These are phyloP conservation scores for Pyralis farinalis DNA, from an alignment of 2,888 invertebrate species.

Conservation along the genomic window DNA sequence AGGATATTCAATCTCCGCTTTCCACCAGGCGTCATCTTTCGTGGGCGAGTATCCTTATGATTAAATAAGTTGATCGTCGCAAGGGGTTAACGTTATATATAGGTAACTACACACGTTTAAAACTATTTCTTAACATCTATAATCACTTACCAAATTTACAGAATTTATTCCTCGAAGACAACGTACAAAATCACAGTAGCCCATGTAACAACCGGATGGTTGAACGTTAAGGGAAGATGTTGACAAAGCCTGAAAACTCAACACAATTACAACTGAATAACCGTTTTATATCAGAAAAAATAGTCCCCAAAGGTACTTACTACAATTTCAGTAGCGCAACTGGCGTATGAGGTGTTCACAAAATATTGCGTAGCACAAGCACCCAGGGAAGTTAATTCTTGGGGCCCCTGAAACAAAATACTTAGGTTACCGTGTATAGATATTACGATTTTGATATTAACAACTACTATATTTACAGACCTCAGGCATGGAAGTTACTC, in stretches of 20 bases:
- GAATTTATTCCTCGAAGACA: slow-evolving; percentile 81
- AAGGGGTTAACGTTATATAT: too few relatives aligned
- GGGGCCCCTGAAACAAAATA: slow-evolving; percentile 69
- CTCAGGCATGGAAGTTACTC: slow-evolving; percentile 74
- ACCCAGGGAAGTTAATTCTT: slow-evolving; percentile 74
- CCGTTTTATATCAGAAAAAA: too few relatives aligned
- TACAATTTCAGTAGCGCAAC: slow-evolving; percentile 71
- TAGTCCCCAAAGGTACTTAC: too few relatives aligned
- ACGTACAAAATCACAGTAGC: slow-evolving; percentile 82
- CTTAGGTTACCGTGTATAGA: too few relatives aligned
- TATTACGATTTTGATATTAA: too few relatives aligned
- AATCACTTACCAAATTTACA: slow-evolving; percentile 74
- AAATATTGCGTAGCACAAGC: slow-evolving; percentile 79
- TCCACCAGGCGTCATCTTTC: too few relatives aligned
- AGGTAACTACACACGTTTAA: too few relatives aligned
- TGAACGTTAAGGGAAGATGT: slow-evolving; percentile 70
- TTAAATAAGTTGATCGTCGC: too few relatives aligned
- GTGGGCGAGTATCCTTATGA: too few relatives aligned
- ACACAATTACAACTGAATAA: not conserved
- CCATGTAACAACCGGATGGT: slow-evolving; percentile 76
- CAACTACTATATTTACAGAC: slow-evolving; percentile 27
- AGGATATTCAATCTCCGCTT: too few relatives aligned
- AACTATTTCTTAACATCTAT: too few relatives aligned
- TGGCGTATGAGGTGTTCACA: slow-evolving; percentile 68
- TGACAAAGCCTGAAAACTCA: slow-evolving; percentile 47